Evolutionary conservation across 1,140 invertebrate genomes (phyloP).

Genomic region (Leucophenga varia): DNA sequence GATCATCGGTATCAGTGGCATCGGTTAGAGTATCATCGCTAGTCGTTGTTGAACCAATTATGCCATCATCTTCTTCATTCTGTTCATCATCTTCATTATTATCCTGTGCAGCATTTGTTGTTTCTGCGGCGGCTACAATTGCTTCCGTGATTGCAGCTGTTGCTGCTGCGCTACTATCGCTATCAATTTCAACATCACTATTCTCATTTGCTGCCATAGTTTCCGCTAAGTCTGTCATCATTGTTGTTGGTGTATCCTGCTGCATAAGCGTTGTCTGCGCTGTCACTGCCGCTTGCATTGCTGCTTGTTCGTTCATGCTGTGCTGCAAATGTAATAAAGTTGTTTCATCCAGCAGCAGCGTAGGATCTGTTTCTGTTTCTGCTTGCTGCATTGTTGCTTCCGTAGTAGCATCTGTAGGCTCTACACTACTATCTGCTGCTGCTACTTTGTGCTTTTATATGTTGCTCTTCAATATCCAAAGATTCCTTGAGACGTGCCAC

Average conservation of each 20-base stretch:
- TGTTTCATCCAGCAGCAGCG: conserved; percentile 44
- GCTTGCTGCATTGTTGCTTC: conserved; percentile 28
- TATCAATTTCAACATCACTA: conserved; percentile 13
- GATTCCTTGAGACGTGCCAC: conserved; percentile 50
- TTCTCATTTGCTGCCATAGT: conserved; percentile 21
- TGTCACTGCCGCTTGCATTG: conserved; percentile 34
- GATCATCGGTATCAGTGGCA: conserved; percentile 45
- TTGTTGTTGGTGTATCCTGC: conserved; percentile 36
- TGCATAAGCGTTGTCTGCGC: conserved; percentile 39
- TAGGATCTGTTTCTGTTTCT: conserved; percentile 46
- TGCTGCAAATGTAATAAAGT: conserved; percentile 43
- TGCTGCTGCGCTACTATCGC: background rate
- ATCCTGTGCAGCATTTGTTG: background rate
- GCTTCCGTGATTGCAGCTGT: too few species aligned
- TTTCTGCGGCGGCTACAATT: too few species aligned
- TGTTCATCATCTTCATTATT: background rate
- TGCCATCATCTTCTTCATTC: conserved; percentile 7
- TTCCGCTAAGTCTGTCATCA: conserved; percentile 16
- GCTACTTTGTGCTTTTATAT: conserved; percentile 22
- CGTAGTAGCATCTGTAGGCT: conserved; percentile 1
- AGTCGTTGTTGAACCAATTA: too few species aligned
- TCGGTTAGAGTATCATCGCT: conserved; percentile 37
- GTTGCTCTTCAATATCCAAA: conserved; percentile 43
- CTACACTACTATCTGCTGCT: background rate
- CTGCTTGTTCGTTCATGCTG: conserved; percentile 47